Evolutionary conservation across 2,113 vertebrate species (phyloP).

Genomic region (Coregonus clupeaformis): DNA sequence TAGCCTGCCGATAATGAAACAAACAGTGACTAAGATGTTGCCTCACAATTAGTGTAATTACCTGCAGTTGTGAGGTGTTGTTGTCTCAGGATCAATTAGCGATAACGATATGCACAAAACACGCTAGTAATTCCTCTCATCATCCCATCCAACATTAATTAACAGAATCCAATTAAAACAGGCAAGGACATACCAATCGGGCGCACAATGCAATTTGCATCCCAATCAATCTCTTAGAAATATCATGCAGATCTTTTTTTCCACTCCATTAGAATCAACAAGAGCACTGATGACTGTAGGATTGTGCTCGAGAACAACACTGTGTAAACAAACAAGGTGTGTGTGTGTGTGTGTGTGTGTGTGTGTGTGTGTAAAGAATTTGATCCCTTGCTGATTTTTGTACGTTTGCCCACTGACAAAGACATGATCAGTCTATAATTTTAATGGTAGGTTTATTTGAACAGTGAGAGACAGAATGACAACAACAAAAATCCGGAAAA

Average conservation of each 20-base stretch:
- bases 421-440: too few species aligned
- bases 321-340: too few species aligned
- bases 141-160: constrained; percentile 68
- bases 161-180: constrained; percentile 71
- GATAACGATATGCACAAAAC: constrained; percentile 67
- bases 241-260: constrained; percentile 51
- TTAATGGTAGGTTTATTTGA: too few species aligned
- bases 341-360: too few species aligned
- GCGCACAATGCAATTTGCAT: constrained; percentile 68
- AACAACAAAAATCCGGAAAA: too few species aligned
- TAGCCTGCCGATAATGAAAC: background rate
- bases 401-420: too few species aligned
- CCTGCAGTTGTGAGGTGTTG: constrained; percentile 39
- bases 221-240: constrained; percentile 57
- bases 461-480: too few species aligned
- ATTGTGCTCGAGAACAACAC: constrained; percentile 18
- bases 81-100: constrained; percentile 56
- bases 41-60: constrained; percentile 17
- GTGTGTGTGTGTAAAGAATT: too few species aligned
- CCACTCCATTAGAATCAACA: constrained; percentile 59
- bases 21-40: background rate
- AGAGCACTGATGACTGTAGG: constrained; percentile 45
- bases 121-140: constrained; percentile 68
- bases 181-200: constrained; percentile 61
- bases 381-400: too few species aligned